Evolutionary conservation across 1,140 invertebrate species (phyloP).

Genomic region (Listronotus bonariensis): DNA sequence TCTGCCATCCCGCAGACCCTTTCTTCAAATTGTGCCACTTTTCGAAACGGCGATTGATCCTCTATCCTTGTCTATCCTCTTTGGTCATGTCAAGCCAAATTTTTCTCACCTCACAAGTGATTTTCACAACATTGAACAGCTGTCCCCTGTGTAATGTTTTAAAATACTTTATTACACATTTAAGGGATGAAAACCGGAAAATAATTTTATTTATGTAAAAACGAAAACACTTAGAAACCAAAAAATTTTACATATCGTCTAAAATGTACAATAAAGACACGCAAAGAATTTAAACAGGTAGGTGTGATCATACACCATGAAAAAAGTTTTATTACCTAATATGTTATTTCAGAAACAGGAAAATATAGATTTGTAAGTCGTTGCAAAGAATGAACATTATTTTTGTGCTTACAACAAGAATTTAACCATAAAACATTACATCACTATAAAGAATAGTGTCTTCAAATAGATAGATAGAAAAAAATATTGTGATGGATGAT

Average conservation of each 20-base stretch:
- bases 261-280: conserved; percentile 20
- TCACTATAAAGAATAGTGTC: neutral
- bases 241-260: conserved; percentile 12
- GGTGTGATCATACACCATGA: conserved; percentile 21
- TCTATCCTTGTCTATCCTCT: no score
- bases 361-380: neutral
- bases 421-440: neutral
- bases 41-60: no score
- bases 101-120: no score
- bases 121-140: conserved; percentile 3
- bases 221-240: neutral
- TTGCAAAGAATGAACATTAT: conserved; percentile 2
- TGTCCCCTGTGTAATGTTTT: neutral
- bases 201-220: conserved; percentile 2
- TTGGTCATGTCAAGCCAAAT: no score
- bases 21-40: no score
- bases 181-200: conserved; percentile 8
- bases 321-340: conserved; percentile 1
- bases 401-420: conserved; percentile 1
- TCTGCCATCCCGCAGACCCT: no score
- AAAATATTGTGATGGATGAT: conserved; percentile 79
- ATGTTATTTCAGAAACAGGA: conserved; percentile 9
- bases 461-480: neutral
- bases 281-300: conserved; percentile 19
- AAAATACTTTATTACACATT: neutral